Base-by-base conservation (phyloP, 2,888 invertebrate genomes). In the Drosophila silvestris region DNA sequence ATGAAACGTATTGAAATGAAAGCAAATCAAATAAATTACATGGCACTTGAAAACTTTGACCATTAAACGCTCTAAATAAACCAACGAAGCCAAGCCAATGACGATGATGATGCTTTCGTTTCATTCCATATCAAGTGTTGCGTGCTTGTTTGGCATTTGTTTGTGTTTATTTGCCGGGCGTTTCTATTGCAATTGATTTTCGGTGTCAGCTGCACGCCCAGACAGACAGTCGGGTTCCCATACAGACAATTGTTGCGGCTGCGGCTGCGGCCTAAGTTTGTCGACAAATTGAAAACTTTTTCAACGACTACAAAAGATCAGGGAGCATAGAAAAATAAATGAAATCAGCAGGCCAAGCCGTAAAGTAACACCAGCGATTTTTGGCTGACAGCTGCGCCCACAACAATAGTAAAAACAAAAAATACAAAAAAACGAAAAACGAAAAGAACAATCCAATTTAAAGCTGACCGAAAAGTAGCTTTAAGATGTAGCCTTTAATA, bases 171-270 rank as follows among this genome's bases (percentile, higher is more conserved):
- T 82, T 79, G 74, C 61, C 54, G 65, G 52, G 62, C 61, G 81
- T 89, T 87, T 87, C 87, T 79, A 89, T 82, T 90, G 89, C 90
- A 90, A 87, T 89, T 87, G 86, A 87, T 90, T 87, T 90, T 89
- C 61, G 84, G 89, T 78, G 90, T 82, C 86, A 87, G 86, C 90
- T 87, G 86, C 84, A 82, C 60, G 70, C 67, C 59, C 71, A 68
- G 75, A 53, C 58, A 64, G 68, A 35, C 59, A 50, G 35, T 16
- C 22, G 37, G 37, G 35, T 52, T 64, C 35, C 33, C 61, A 54
- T 54, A 62, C 83, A 4, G 71, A 85, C 78, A 89, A 84, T 70
- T 83, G 80, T 88, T 89, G 80, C 78, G 85, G 88, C 85, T 85
- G 85, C 78, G 85, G 85, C 5, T 28, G 28, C 28, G 85, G 85